Percentiles rank a stretch among this genome's conserved stretches.
These are phyloP conservation scores for Gymnodraco acuticeps DNA, from an alignment of 2,797 vertebrate genomes.

Conservation along the genomic window DNA sequence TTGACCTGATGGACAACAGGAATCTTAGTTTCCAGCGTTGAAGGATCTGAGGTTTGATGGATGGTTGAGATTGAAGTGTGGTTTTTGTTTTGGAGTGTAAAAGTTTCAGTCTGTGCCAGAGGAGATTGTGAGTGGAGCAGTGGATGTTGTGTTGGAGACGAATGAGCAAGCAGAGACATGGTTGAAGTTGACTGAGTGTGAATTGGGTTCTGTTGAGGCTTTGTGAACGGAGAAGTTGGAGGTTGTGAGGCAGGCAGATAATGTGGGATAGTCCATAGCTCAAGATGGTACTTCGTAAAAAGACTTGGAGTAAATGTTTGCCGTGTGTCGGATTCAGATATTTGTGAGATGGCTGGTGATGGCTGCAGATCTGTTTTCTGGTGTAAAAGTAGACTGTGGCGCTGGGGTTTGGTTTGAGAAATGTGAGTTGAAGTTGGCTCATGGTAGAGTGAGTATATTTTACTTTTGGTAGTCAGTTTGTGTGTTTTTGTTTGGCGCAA, in stretches of 20 bases:
- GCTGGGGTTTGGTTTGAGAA: conserved; percentile 15
- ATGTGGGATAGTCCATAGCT: conserved; percentile 26
- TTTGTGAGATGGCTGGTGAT: conserved; percentile 18
- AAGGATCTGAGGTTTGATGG: conserved; percentile 15
- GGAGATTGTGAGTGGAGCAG: conserved; percentile 6
- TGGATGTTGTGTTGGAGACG: conserved; percentile 30
- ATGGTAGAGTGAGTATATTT: background rate
- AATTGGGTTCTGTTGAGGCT: conserved; percentile 10
- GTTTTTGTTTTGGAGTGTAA: conserved; percentile 17
- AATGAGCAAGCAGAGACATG: conserved; percentile 6
- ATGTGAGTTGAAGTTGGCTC: conserved; percentile 15
- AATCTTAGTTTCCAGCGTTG: conserved; percentile 15
- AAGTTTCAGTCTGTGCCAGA: conserved; percentile 23
- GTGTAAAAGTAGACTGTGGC: background rate
- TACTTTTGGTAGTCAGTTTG: background rate
- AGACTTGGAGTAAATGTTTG: conserved; percentile 26
- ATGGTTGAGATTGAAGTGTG: conserved; percentile 27
- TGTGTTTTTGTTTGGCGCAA: background rate
- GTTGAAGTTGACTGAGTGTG: conserved; percentile 6
- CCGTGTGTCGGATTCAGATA: conserved; percentile 12
- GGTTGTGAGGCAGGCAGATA: conserved; percentile 15
- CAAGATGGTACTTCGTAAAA: conserved; percentile 47
- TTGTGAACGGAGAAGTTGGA: conserved; percentile 5
- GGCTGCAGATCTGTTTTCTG: conserved; percentile 17
- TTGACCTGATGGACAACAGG: conserved; percentile 42